phyloP scores from a whole-genome alignment of 2,113 vertebrate genomes.

The Zosterops lateralis region DNA sequence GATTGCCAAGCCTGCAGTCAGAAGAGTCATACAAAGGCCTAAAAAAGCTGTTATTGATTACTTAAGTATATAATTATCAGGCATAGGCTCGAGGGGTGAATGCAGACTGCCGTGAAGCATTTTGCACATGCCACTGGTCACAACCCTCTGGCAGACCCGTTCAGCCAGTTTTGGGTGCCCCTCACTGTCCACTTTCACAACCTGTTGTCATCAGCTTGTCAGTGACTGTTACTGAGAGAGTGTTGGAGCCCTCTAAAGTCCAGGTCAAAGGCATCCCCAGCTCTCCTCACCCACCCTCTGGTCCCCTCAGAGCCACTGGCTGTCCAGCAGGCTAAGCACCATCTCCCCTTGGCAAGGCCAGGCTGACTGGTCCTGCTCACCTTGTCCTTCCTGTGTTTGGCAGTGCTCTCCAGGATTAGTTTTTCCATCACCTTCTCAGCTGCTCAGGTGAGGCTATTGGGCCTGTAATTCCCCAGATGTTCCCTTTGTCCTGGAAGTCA shows the following conservation, averaged over 20 bases:
- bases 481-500: neutral
- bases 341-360: neutral
- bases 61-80: neutral
- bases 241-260: neutral
- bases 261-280: neutral
- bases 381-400: neutral
- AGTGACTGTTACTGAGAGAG: neutral
- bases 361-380: neutral
- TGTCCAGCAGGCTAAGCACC: neutral
- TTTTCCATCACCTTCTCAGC: neutral
- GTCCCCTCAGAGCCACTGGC: neutral
- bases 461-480: neutral
- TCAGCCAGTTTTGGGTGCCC: neutral
- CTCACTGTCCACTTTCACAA: rapidly evolving
- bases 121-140: neutral
- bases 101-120: neutral
- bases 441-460: neutral
- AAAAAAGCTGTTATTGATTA: neutral
- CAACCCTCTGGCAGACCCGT: rapidly evolving
- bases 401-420: neutral
- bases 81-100: neutral
- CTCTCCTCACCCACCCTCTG: neutral
- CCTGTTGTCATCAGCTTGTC: neutral
- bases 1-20: neutral
- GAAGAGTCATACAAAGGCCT: neutral